Conservation (phyloP, 2,888 invertebrate genomes). For the Pristionchus fissidentatus region DNA sequence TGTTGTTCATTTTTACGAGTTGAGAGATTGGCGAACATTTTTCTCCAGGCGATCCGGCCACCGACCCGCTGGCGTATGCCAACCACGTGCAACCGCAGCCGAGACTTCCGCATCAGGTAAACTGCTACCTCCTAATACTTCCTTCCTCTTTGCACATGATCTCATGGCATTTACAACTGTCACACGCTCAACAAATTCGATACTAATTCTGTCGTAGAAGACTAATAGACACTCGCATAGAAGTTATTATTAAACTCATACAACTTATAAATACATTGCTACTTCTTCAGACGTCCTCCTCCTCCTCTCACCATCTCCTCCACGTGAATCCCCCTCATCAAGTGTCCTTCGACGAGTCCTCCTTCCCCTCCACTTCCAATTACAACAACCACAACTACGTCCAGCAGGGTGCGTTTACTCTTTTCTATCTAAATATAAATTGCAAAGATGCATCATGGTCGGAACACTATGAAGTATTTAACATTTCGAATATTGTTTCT, state of each 20-base stretch:
- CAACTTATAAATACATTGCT: neutral
- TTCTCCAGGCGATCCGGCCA: constrained; percentile 34
- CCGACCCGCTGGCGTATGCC: constrained; percentile 31
- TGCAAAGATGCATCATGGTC: too few relatives aligned
- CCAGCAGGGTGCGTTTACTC: constrained; percentile 18
- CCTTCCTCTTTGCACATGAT: too few relatives aligned
- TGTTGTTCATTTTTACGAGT: neutral
- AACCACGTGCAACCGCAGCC: constrained; percentile 33
- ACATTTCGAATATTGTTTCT: too few relatives aligned
- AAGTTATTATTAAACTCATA: too few relatives aligned
- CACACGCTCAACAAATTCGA: too few relatives aligned
- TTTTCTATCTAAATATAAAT: too few relatives aligned
- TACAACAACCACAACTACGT: constrained; percentile 4
- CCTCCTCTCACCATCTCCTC: neutral
- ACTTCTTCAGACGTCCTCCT: neutral
- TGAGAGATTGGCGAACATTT: neutral
- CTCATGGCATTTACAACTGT: too few relatives aligned
- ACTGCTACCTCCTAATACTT: neutral
- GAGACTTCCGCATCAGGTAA: constrained; percentile 39
- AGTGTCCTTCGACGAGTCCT: constrained; percentile 44
- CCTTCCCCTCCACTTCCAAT: constrained; percentile 17
- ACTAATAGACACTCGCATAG: neutral
- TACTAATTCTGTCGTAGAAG: neutral
- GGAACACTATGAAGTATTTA: neutral
- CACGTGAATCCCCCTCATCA: constrained; percentile 34